Percentiles rank a stretch among this genome's conserved stretches.
These are phyloP conservation scores for Echinops telfairi DNA, from an alignment of 2,113 vertebrate genomes.

Conservation along the genomic window DNA sequence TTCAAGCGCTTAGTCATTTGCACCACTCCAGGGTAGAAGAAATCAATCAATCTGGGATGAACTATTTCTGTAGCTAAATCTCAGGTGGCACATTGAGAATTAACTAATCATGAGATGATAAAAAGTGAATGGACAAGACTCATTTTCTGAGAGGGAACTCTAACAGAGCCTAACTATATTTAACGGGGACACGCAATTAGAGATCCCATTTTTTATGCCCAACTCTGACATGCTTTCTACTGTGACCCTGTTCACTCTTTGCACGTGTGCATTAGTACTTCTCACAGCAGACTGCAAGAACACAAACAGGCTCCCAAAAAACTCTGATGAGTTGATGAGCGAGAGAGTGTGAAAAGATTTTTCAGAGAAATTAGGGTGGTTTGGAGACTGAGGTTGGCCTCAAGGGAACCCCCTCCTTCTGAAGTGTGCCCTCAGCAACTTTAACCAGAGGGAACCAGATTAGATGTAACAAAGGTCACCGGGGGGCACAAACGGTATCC, in stretches of 20 bases:
- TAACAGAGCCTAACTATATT: not conserved
- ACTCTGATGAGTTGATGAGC: too few species aligned
- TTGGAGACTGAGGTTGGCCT: not conserved
- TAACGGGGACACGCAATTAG: not conserved
- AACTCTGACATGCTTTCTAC: not conserved
- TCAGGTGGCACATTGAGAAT: not conserved
- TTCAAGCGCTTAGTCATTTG: not conserved
- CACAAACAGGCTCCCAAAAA: too few species aligned
- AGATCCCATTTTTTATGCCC: not conserved
- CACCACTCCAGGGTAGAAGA: too few species aligned
- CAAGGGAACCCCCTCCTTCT: not conserved
- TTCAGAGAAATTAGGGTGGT: not conserved
- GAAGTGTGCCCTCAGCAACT: not conserved
- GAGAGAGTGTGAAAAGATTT: not conserved
- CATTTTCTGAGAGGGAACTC: not conserved
- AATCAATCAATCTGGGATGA: not conserved
- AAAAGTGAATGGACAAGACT: not conserved
- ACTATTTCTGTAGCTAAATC: slow-evolving; percentile 11
- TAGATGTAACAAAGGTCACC: not conserved
- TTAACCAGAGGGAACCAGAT: not conserved
- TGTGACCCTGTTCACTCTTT: not conserved
- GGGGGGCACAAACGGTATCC: not conserved
- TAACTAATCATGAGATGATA: not conserved
- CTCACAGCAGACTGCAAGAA: too few species aligned
- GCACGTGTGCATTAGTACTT: not conserved